Conservation (phyloP, 1,140 invertebrate species). For the Trigoniulus corallinus region DNA sequence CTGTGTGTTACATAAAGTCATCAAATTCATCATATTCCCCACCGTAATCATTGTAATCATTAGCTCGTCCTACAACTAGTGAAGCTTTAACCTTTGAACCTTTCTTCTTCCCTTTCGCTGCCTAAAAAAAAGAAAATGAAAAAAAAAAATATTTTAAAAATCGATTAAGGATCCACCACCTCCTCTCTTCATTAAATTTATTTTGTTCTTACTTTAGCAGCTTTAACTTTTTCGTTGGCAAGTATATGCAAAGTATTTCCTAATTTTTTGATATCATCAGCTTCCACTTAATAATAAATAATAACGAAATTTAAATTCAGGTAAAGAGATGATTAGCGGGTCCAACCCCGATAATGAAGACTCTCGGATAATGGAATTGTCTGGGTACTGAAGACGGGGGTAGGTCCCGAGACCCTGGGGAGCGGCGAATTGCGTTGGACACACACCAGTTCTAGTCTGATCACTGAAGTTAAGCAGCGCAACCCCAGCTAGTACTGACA, state of each 20-base stretch:
- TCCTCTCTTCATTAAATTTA: constrained; percentile 10
- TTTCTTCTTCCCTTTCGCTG: constrained; percentile 13
- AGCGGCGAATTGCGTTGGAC: too few relatives aligned
- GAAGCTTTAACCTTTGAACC: neutral
- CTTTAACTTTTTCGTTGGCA: constrained; percentile 20
- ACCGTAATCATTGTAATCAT: constrained; percentile 2
- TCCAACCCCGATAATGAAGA: too few relatives aligned
- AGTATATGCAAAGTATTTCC: constrained; percentile 16
- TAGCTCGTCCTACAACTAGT: constrained; percentile 2
- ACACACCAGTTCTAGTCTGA: too few relatives aligned
- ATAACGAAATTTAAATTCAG: constrained; percentile 3
- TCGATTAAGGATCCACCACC: neutral
- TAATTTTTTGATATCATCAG: constrained; percentile 19
- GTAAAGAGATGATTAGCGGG: too few relatives aligned
- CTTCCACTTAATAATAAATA: constrained; percentile 11
- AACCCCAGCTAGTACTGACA: too few relatives aligned
- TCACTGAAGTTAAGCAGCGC: too few relatives aligned
- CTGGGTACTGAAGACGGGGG: too few relatives aligned
- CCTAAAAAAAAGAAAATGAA: constrained; percentile 3
- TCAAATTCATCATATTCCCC: constrained; percentile 6
- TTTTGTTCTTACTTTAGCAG: too few relatives aligned
- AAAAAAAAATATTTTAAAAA: constrained; percentile 7
- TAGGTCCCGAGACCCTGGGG: too few relatives aligned
- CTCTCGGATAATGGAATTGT: too few relatives aligned
- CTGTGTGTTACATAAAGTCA: constrained; percentile 4